Conservation (phyloP, 2,113 vertebrate genomes). For the Eudyptes chrysolophus region DNA sequence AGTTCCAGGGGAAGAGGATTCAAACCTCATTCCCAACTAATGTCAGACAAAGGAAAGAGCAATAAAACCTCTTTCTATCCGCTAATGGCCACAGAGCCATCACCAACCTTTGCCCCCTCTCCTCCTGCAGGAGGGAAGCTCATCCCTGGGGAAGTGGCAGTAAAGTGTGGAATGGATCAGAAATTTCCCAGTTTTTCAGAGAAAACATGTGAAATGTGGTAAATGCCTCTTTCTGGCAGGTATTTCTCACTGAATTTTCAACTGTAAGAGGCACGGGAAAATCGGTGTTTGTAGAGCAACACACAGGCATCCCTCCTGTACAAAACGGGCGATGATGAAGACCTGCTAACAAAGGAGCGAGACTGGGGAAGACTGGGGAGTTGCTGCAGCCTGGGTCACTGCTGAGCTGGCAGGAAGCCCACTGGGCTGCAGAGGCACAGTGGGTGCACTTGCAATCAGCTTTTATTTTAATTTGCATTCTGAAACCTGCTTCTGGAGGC, state of each 20-base stretch:
- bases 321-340: not conserved
- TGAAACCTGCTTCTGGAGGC: not conserved
- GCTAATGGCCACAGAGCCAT: not conserved
- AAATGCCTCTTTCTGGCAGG: not conserved
- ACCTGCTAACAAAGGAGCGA: not conserved
- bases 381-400: not conserved
- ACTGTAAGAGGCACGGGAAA: not conserved
- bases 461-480: not conserved
- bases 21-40: not conserved
- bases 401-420: not conserved
- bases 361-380: not conserved
- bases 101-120: not conserved
- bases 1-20: not conserved
- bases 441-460: not conserved
- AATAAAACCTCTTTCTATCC: not conserved
- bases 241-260: not conserved
- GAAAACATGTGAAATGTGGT: not conserved
- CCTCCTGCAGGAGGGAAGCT: not conserved
- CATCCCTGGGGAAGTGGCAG: not conserved
- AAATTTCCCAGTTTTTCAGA: not conserved
- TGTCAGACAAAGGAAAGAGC: not conserved
- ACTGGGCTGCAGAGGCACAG: not conserved
- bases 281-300: not conserved
- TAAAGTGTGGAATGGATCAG: not conserved
- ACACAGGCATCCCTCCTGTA: not conserved